phyloP scores from a whole-genome alignment of 2,888 invertebrate genomes.

The Nemurella pictetii region DNA sequence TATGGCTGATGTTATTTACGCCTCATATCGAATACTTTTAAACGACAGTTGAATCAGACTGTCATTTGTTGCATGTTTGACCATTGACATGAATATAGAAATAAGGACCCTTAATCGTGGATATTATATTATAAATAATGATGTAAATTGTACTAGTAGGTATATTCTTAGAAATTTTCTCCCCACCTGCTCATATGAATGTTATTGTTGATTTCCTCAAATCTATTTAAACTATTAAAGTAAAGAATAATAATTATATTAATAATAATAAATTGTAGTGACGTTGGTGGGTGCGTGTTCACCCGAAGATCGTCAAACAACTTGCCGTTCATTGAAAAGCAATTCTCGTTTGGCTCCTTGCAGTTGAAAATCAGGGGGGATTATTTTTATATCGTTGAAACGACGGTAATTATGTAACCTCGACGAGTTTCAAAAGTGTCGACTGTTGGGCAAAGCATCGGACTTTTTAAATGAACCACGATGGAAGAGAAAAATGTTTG shows the following conservation, averaged over 20 bases:
- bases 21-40: slow-evolving; percentile 13
- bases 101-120: slow-evolving; percentile 38
- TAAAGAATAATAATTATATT: slow-evolving; percentile 35
- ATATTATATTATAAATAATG: slow-evolving; percentile 37
- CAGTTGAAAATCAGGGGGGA: slow-evolving; percentile 33
- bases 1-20: not conserved
- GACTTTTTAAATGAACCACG: not conserved
- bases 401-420: slow-evolving; percentile 1
- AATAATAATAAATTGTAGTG: slow-evolving; percentile 24
- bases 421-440: slow-evolving; percentile 5
- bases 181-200: slow-evolving; percentile 41
- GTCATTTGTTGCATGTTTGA: slow-evolving; percentile 43
- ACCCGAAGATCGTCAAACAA: slow-evolving; percentile 29
- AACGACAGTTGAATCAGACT: slow-evolving; percentile 37
- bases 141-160: not conserved
- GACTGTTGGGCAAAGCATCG: not conserved
- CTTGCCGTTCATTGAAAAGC: slow-evolving; percentile 36
- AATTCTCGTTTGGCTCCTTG: slow-evolving; percentile 30
- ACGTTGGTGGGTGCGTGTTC: slow-evolving; percentile 34
- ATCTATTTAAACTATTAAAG: slow-evolving; percentile 39
- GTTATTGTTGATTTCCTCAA: slow-evolving; percentile 43
- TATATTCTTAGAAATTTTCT: slow-evolving; percentile 39
- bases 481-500: not conserved
- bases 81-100: slow-evolving; percentile 40
- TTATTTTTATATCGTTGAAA: slow-evolving; percentile 41